Evolutionary conservation across 2,113 vertebrate species (phyloP), one percentile per base, ranked within the genome.

Genomic region (Plecturocebus donacophilus): DNA sequence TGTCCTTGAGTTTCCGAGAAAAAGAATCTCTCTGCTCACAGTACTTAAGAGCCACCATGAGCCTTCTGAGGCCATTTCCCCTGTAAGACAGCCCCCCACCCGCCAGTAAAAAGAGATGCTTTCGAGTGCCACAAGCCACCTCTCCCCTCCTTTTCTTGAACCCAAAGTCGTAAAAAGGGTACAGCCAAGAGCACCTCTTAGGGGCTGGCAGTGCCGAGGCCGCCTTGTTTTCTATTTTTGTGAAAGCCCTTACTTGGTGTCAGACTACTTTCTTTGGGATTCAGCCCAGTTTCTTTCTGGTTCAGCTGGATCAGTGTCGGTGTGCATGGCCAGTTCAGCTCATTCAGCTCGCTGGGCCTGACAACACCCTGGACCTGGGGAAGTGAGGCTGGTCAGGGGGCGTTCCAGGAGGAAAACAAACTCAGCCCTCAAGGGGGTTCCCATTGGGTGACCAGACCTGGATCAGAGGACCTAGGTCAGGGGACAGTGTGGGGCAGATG

Each of bases 181-280:
- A 7, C 42, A 42, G 32, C 68, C 49, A 52, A 91, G 49, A 90
- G 64, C n/a, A 56, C 79, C 35, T 45, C 49, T 35, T 13, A 19
- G 79, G 87, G 81, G 42, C 49, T n/a, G 40, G 70, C 13, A 13
- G 45, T 87, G 25, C 47, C 12, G 47, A 71, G 64, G 38, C 58
- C 23, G 30, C 76, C 52, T 87, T 56, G 56, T 75, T 95, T 96
- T 97, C 96, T 97, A 17, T 96, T 96, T 95, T 95, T 96, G 81
- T 5, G 6, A 77, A 92, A 76, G 23, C 61, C 64, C 32, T 96
- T 89, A 73, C 87, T 94, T 68, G 95, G 95, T 82, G 84, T 93
- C 11, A 0, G 75, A 30, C 83, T 58, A 9, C 45, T 97, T 95
- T 85, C 91, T 96, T 88, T 97, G 93, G 87, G 58, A 90, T 66